Conservation (phyloP, 2,888 invertebrate genomes). For the Homarus gammarus region DNA sequence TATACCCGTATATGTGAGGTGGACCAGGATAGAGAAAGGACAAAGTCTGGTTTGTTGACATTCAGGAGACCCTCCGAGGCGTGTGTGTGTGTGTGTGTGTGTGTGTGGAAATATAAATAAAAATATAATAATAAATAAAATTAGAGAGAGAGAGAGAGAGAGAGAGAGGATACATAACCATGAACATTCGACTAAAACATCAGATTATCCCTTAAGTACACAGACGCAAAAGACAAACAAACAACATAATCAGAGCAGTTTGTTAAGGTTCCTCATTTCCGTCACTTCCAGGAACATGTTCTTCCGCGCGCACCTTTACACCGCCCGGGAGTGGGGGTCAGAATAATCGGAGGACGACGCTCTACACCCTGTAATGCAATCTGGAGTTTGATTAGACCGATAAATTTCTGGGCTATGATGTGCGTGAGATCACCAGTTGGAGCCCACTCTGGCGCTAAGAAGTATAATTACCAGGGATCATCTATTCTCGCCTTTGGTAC, state of each 20-base stretch:
- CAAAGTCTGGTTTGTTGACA: too few relatives aligned
- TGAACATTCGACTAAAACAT: not conserved
- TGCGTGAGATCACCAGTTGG: constrained; percentile 23
- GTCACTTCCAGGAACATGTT: too few relatives aligned
- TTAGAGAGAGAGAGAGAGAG: not conserved
- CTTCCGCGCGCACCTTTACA: not conserved
- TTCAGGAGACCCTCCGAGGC: too few relatives aligned
- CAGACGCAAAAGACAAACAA: not conserved
- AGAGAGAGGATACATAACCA: not conserved
- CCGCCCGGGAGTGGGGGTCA: not conserved
- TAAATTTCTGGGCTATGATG: constrained; percentile 49
- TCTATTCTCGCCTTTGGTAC: not conserved
- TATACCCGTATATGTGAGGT: too few relatives aligned
- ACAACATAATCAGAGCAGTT: too few relatives aligned
- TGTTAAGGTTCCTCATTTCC: not conserved
- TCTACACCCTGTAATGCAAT: constrained; percentile 54
- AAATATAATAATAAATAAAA: not conserved
- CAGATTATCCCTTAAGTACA: not conserved
- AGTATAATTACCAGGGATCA: constrained; percentile 30
- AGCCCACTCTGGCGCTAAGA: constrained; percentile 14
- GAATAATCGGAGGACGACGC: not conserved
- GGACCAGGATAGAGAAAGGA: too few relatives aligned
- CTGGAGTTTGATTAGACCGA: constrained; percentile 56
- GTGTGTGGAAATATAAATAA: not conserved
- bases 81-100: too few relatives aligned